Base-by-base conservation (phyloP, 2,797 vertebrate species). In the Thalassophryne amazonica region DNA sequence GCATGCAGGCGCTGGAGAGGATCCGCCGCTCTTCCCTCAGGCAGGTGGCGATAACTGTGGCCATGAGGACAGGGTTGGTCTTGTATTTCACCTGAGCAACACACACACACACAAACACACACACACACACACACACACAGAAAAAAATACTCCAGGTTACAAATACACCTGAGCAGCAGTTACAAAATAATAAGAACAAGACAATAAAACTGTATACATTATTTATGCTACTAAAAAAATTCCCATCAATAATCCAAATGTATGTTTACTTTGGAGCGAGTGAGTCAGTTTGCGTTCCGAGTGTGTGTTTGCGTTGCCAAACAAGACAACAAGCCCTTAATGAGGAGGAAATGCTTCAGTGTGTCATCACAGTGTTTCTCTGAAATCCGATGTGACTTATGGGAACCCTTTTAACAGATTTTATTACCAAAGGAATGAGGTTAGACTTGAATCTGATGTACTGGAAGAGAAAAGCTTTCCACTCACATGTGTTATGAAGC, bases 1-100 rank as follows among this genome's bases (percentile, higher is more conserved):
- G 93, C 86, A 91, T 91, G 86, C 92, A 93, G 49, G 94, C 91
- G 39, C 92, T 91, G 43, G 94, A 92, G 65, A 98, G 66, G 83
- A 99, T 95, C 25, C 94, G 92, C 31, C 93, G 92, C 80, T 99
- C 97, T 68, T 99, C 97, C 61, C 91, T 90, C 40, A 99, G 91
- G 70, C 94, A 95, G 76, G 90, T 94, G 47, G 94, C 92, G 82
- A 99, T 94, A 4, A 96, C 88, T 19, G 88, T 88, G 39, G 95
- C 93, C 85, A 98, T 92, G 17, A 92, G 86, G 40, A 89, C 86
- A 18, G 95, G 93, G 62, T 90, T 94, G 38, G 86, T 83, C 1
- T 92, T 86, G 55, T 96, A 99, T 73, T 97, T 97, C 42, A 91
- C 82, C 97, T 99, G 81, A 37, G 4, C 14, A 35, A 27, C 40